phyloP scores from a whole-genome alignment of 1,140 invertebrate genomes.

The Phortica variegata region DNA sequence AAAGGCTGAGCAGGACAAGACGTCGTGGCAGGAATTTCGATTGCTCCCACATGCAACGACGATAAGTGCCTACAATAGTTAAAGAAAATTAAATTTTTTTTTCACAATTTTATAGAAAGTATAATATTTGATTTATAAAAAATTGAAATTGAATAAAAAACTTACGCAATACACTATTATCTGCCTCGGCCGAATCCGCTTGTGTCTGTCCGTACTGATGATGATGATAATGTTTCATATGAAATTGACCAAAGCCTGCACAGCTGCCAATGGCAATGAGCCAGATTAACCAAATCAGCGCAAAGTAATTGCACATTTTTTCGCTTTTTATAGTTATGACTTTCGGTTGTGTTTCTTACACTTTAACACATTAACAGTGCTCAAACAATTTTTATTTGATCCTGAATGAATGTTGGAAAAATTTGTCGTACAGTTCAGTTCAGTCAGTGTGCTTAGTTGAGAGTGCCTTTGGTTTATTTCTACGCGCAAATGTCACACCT shows the following conservation, averaged over 20 bases:
- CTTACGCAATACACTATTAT: slow-evolving; percentile 46
- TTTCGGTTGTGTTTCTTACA: too few relatives aligned
- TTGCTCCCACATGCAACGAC: slow-evolving; percentile 55
- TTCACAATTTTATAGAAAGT: neutral
- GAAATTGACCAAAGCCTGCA: slow-evolving; percentile 44
- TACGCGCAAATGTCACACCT: too few relatives aligned
- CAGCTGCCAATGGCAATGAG: slow-evolving; percentile 12
- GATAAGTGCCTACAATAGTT: slow-evolving; percentile 37
- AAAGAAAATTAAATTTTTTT: neutral
- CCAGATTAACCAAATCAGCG: too few relatives aligned
- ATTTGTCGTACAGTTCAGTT: too few relatives aligned
- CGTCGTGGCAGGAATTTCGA: slow-evolving; percentile 50
- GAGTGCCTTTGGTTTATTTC: too few relatives aligned
- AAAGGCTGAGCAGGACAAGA: slow-evolving; percentile 44
- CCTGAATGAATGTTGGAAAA: too few relatives aligned
- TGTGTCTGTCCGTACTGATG: slow-evolving; percentile 37
- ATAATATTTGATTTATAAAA: neutral
- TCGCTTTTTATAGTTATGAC: too few relatives aligned
- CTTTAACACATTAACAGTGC: too few relatives aligned
- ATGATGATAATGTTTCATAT: slow-evolving; percentile 49
- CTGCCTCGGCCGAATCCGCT: slow-evolving; percentile 39
- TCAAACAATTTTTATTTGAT: too few relatives aligned
- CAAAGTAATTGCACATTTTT: too few relatives aligned
- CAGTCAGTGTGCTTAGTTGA: too few relatives aligned
- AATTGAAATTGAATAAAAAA: neutral